Conservation (phyloP, 2,113 vertebrate genomes). For the Dascyllus trimaculatus region DNA sequence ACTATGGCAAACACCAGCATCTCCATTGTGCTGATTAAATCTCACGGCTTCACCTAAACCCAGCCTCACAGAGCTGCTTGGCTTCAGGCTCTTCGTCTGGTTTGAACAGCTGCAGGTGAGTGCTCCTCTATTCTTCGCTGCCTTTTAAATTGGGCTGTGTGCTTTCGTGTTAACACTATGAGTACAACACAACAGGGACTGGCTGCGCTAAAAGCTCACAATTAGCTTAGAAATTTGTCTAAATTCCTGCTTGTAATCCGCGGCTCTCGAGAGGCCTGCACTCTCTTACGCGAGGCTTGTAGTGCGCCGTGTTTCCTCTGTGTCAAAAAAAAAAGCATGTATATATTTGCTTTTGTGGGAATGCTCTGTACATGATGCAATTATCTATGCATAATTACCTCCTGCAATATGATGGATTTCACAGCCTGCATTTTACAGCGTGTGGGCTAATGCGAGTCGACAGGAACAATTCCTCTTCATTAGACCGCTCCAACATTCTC, state of each 20-base stretch:
- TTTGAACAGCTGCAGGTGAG: neutral
- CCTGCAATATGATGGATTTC: slow-evolving; percentile 80
- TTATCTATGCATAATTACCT: slow-evolving; percentile 82
- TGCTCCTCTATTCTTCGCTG: neutral
- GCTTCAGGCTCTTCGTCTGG: slow-evolving; percentile 3
- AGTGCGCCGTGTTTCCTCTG: slow-evolving; percentile 36
- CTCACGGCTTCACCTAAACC: no score
- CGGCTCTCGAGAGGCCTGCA: neutral
- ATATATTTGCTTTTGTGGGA: slow-evolving; percentile 70
- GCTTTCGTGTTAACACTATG: slow-evolving; percentile 7
- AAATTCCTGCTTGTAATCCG: slow-evolving; percentile 30
- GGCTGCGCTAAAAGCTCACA: slow-evolving; percentile 1
- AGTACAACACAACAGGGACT: neutral
- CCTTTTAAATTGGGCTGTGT: neutral
- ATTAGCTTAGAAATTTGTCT: slow-evolving; percentile 12
- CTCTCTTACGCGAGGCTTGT: slow-evolving; percentile 28
- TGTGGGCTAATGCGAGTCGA: slow-evolving; percentile 69
- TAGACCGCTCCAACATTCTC: slow-evolving; percentile 61
- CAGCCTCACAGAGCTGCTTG: no score
- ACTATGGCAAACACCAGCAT: no score
- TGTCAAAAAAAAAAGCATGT: slow-evolving; percentile 37
- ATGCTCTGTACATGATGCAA: slow-evolving; percentile 68
- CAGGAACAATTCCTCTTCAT: slow-evolving; percentile 82
- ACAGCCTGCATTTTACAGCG: slow-evolving; percentile 63
- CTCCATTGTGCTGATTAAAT: no score